These are phyloP conservation scores for Talpa occidentalis DNA, from an alignment of 2,113 vertebrate genomes.

Conservation along the genomic window DNA sequence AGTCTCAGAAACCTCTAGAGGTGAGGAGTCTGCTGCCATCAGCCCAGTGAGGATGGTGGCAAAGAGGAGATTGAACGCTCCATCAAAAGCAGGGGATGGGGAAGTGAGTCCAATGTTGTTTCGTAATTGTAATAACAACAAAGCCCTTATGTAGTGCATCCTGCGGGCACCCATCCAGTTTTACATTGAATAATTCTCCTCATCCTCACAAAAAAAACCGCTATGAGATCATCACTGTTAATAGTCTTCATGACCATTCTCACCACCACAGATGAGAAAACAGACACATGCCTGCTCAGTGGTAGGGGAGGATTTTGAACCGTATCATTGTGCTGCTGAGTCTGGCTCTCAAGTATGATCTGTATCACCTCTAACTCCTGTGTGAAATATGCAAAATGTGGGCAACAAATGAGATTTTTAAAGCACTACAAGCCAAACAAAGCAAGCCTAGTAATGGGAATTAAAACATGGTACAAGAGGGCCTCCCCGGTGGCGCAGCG, in stretches of 20 bases:
- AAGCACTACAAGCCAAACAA: neutral
- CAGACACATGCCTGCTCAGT: neutral
- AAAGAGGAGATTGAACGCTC: neutral
- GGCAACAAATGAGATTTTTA: neutral
- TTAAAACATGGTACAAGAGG: neutral
- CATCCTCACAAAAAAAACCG: neutral
- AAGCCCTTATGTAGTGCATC: accelerated
- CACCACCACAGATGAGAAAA: neutral
- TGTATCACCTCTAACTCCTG: neutral
- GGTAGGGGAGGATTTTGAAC: neutral
- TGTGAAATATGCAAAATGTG: neutral
- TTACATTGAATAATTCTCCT: neutral
- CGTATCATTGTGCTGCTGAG: neutral
- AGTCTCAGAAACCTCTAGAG: neutral
- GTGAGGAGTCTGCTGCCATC: neutral
- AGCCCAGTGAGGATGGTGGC: neutral
- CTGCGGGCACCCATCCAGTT: neutral
- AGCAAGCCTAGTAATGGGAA: neutral
- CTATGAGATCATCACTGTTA: neutral
- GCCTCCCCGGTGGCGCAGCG: no score
- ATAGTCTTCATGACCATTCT: neutral
- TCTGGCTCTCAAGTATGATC: neutral
- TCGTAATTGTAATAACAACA: neutral
- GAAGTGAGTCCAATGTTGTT: neutral
- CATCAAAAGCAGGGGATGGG: neutral